These are phyloP conservation scores for Grallaria varia DNA, from an alignment of 2,113 vertebrate genomes.

Conservation along the genomic window DNA sequence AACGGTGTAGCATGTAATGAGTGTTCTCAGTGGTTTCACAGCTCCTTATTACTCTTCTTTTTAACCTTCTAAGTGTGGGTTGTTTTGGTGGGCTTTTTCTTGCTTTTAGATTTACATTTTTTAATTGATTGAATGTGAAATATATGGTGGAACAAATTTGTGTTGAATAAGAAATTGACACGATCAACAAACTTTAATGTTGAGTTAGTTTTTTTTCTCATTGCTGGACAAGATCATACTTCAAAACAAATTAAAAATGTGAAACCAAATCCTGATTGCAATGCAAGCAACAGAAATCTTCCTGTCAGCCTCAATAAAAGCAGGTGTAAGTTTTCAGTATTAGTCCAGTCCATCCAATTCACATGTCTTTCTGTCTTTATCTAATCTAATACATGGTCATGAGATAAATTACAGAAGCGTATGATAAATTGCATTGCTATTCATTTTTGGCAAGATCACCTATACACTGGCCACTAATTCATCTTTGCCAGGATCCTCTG, in stretches of 20 bases:
- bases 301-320: slow-evolving; percentile 55
- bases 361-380: slow-evolving; percentile 53
- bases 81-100: background rate
- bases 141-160: background rate
- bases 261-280: slow-evolving; percentile 33
- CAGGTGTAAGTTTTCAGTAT: slow-evolving; percentile 23
- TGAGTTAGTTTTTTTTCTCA: background rate
- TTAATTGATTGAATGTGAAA: background rate
- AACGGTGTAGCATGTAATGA: background rate
- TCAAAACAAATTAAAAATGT: slow-evolving; percentile 56
- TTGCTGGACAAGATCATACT: slow-evolving; percentile 38
- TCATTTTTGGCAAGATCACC: slow-evolving; percentile 58
- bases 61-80: background rate
- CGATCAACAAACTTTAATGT: slow-evolving; percentile 25
- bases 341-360: slow-evolving; percentile 47
- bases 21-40: background rate
- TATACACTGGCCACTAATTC: slow-evolving; percentile 38
- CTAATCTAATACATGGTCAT: slow-evolving; percentile 52
- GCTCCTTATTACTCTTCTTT: background rate
- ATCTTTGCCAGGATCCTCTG: slow-evolving; percentile 19
- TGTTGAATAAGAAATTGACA: background rate
- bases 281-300: slow-evolving; percentile 29
- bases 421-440: slow-evolving; percentile 60
- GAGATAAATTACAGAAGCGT: slow-evolving; percentile 54
- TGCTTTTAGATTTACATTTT: background rate